phyloP scores from a whole-genome alignment of 2,888 invertebrate species.

The Notodonta ziczac region DNA sequence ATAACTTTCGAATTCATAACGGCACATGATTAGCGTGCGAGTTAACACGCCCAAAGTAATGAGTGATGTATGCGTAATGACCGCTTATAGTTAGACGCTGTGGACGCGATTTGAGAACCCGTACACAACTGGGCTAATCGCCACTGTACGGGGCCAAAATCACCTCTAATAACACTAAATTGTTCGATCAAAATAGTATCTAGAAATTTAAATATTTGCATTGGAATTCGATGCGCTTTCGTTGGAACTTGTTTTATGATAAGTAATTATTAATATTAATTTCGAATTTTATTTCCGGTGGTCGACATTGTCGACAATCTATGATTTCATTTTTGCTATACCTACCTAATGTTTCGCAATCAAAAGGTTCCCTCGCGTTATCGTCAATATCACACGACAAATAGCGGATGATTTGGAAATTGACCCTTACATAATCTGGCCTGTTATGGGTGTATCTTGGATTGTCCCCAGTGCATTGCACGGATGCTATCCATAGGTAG shows the following conservation, averaged over 20 bases:
- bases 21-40: conserved; percentile 1
- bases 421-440: too few species aligned
- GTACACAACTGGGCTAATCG: conserved; percentile 60
- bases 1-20: conserved; percentile 11
- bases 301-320: too few species aligned
- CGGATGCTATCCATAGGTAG: too few species aligned
- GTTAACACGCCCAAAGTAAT: conserved; percentile 14
- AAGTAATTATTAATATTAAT: too few species aligned
- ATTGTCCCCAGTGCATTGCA: too few species aligned
- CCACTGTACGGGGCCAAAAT: conserved; percentile 47
- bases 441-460: too few species aligned
- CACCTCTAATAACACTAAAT: conserved; percentile 46
- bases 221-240: conserved; percentile 1
- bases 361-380: too few species aligned
- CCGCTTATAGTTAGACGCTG: conserved; percentile 23
- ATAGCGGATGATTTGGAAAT: too few species aligned
- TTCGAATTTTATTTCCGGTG: too few species aligned
- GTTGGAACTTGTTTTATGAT: background rate
- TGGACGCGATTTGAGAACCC: conserved; percentile 51
- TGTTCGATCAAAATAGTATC: conserved; percentile 40
- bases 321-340: too few species aligned
- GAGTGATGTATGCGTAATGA: conserved; percentile 37
- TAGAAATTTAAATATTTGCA: conserved; percentile 26
- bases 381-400: too few species aligned
- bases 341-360: too few species aligned